Evolutionary conservation across 2,797 vertebrate species (phyloP), one percentile per base, ranked within the genome.

Genomic region (Apodemus agrarius): DNA sequence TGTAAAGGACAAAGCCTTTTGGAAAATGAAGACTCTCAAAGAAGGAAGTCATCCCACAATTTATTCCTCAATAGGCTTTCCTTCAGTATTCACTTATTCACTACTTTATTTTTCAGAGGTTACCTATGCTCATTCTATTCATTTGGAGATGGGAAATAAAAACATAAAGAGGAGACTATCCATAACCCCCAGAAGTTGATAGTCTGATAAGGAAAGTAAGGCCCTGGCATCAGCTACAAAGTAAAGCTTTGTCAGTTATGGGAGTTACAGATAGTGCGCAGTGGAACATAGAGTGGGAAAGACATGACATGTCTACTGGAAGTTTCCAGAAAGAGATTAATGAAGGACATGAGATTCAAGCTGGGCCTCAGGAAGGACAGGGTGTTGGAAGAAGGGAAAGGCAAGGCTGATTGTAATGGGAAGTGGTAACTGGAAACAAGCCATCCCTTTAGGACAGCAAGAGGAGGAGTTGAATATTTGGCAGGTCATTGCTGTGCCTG

Each of bases 191-290:
- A 87, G 65, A 93, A 76, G 76, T 59, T 17, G 34, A 89, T n/a
- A 80, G 76, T 37, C 43, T 59, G 93, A 86, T 96, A 94, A 97
- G 93, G 46, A 95, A 96, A 96, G 49, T 81, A 43, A 93, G 75
- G 59, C 37, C 40, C 6, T 91, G 90, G 86, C 69, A 86, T 9
- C 16, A 52, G 61, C 34, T 79, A 40, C 89, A 86, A 93, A 91
- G 80, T 37, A 87, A 74, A 75, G 90, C 63, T 4, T 34, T 84
- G 17, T 95, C 72, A 92, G 75, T 96, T 90, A 94, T 76, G 40
- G 43, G n/a, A 94, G 84, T 83, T 67, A 31, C 52, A 76, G 95
- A 95, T 85, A 69, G 88, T 92, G 22, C 37, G 59, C 7, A 29
- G 78, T 34, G 88, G 65, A 59, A 91, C 76, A 22, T 74, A 37